phyloP scores from a whole-genome alignment of 1,140 invertebrate genomes.

The Sipha flava region DNA sequence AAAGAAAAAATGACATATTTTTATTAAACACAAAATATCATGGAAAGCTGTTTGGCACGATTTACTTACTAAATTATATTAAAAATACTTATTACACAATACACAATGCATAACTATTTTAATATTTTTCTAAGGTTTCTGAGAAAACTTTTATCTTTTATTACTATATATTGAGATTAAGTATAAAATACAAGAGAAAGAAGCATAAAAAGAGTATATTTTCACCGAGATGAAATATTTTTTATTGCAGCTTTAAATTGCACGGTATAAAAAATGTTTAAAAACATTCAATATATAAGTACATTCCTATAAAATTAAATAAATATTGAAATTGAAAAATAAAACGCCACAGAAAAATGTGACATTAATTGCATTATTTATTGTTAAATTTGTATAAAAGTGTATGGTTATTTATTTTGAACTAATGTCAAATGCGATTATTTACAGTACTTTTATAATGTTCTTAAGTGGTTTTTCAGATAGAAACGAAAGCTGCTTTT shows the following conservation, averaged over 20 bases:
- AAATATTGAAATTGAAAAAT: slow-evolving; percentile 7
- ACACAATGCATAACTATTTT: too few species aligned
- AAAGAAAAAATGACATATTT: too few species aligned
- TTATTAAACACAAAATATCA: background rate
- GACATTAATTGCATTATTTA: background rate
- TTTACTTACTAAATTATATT: background rate
- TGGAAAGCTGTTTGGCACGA: background rate
- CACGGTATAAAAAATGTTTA: background rate
- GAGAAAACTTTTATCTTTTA: background rate
- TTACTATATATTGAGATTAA: background rate
- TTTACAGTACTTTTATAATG: slow-evolving; percentile 1
- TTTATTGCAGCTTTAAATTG: background rate
- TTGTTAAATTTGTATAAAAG: background rate
- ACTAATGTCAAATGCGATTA: background rate
- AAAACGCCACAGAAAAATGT: background rate
- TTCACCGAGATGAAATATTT: background rate
- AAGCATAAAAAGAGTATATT: background rate
- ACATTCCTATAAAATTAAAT: background rate
- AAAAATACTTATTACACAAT: too few species aligned
- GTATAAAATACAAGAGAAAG: background rate
- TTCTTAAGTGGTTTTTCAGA: background rate
- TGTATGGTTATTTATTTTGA: background rate
- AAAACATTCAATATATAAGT: background rate
- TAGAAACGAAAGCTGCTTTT: background rate
- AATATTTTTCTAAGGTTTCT: background rate